Evolutionary conservation across 2,888 invertebrate species (phyloP).

Genomic region (Chalcosyrphus nemorum): DNA sequence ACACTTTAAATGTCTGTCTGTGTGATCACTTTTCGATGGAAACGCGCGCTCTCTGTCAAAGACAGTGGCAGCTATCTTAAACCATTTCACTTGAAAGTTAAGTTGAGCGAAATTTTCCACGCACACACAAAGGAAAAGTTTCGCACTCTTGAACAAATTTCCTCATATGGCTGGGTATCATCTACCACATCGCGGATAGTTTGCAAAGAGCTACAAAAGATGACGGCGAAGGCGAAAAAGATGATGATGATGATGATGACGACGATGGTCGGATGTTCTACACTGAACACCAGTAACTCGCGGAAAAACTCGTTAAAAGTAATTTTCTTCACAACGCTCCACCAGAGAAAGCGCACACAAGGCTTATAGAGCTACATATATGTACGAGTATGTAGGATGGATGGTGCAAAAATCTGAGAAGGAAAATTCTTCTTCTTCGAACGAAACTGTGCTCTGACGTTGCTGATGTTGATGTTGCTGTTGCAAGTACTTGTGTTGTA

Average conservation of each 20-base stretch:
- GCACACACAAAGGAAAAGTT: constrained; percentile 21
- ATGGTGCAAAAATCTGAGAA: constrained; percentile 31
- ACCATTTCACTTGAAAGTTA: constrained; percentile 43
- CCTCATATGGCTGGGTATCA: constrained; percentile 44
- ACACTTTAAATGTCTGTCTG: background rate
- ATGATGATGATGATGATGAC: constrained; percentile 55
- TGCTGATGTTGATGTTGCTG: constrained; percentile 3
- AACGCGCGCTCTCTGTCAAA: constrained; percentile 1
- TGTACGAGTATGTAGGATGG: background rate
- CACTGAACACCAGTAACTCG: constrained; percentile 35
- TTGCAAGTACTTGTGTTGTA: constrained; percentile 36
- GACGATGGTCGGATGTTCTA: constrained; percentile 57
- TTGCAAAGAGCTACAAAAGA: constrained; percentile 47
- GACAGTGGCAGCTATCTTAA: background rate
- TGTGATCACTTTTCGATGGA: background rate
- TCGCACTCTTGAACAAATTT: constrained; percentile 13
- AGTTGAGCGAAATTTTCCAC: constrained; percentile 25
- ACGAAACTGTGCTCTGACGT: constrained; percentile 35
- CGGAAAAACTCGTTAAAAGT: constrained; percentile 70
- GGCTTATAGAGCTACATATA: background rate
- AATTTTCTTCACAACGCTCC: constrained; percentile 53
- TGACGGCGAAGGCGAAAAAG: constrained; percentile 51
- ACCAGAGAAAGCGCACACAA: background rate
- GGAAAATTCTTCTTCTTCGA: constrained; percentile 40
- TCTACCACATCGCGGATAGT: constrained; percentile 29